Evolutionary conservation across 2,113 vertebrate species (phyloP), one percentile per base, ranked within the genome.

Genomic region (Hippolais icterina): DNA sequence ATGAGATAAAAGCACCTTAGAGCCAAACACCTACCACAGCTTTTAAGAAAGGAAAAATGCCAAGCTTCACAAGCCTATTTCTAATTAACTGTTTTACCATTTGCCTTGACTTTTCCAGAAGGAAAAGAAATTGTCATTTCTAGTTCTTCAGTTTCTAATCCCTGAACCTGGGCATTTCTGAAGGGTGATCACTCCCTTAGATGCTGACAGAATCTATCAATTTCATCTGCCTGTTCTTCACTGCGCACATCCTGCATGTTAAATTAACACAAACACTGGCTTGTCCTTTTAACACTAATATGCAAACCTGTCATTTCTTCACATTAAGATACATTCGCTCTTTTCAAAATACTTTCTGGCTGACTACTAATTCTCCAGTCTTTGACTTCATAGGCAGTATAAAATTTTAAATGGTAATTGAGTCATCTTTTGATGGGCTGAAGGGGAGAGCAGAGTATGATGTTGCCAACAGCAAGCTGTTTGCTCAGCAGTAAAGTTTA

Each of bases 401-500:
- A 92, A 95, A 96, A 74, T 92, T 94, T 83, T 46, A 90, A 92
- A 92, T 69, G 75, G 88, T 93, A 97, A 96, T 88, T 90, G 94
- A 97, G 94, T 80, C 79, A 88, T 93, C 88, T 93, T 92, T 83
- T 93, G 90, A 92, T 80, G 79, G 87, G 75, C 75, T 83, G 85
- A 90, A 87, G 85, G 70, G 63, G 49, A 94, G 82, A 91, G 75
- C 85, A 56, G 91, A 77, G 63, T 39, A 46, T 88, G 94, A 79
- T 83, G 88, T 22, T 90, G 82, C 85, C 82, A 90, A 21, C 49
- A 65, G 78, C 1, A 2, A 24, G 82, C 75, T 92, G 90, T 97
- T 95, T 95, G 92, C 92, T 95, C 95, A 95, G 95, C 96, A 93
- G 92, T 94, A 80, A 95, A 90, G 66, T 97, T 96, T 92, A 95